A percentile compares a stretch with the other conserved stretches of the same genome.
Conservation (phyloP, 2,113 vertebrate species). For the Myiopsitta monachus region DNA sequence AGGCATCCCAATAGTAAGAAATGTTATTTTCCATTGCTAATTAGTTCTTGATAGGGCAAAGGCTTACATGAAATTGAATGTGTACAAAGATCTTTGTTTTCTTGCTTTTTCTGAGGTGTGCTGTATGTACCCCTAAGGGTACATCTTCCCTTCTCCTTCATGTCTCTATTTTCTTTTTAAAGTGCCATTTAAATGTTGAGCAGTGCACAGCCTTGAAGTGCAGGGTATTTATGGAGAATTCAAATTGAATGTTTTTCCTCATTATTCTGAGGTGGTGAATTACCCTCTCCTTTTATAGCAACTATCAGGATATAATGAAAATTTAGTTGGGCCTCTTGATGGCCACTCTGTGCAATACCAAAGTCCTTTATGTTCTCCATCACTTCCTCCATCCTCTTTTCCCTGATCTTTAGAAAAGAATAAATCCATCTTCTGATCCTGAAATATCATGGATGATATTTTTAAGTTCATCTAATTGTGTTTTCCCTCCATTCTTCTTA, state of each 20-base stretch:
- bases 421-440: conserved; percentile 21
- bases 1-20: background rate
- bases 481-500: conserved; percentile 25
- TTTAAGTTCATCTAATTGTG: conserved; percentile 41
- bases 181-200: conserved; percentile 30
- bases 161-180: conserved; percentile 29
- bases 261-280: conserved; percentile 24
- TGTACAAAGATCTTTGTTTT: background rate
- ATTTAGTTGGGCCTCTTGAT: conserved; percentile 2
- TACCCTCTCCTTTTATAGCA: conserved; percentile 8
- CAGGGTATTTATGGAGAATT: conserved; percentile 16
- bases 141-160: background rate
- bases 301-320: conserved; percentile 21
- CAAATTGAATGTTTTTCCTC: conserved; percentile 1
- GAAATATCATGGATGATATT: conserved; percentile 3
- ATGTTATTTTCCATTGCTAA: background rate
- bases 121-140: background rate
- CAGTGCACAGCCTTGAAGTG: background rate
- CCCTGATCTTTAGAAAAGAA: background rate
- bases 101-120: background rate
- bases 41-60: background rate
- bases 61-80: background rate
- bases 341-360: background rate
- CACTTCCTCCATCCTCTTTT: background rate
- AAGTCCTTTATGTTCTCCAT: background rate